phyloP scores from a whole-genome alignment of 2,113 vertebrate species.

The Neolamprologus sp. region DNA sequence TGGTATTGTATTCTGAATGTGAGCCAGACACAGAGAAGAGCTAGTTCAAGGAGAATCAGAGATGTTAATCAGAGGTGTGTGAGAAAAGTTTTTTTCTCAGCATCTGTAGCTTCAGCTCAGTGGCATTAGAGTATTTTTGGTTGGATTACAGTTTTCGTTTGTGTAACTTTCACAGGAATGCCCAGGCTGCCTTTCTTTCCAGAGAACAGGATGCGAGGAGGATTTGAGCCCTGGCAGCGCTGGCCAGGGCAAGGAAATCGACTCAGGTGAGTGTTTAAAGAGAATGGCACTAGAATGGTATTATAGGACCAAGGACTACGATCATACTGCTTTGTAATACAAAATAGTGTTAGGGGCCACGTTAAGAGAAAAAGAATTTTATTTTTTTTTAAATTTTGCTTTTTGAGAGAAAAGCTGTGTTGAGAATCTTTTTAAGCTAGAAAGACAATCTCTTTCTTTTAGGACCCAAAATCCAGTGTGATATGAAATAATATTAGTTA shows the following conservation, averaged over 20 bases:
- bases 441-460: neutral
- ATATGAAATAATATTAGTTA: neutral
- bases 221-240: constrained; percentile 54
- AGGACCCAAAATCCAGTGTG: neutral
- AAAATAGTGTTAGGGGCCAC: neutral
- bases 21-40: neutral
- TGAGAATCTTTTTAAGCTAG: neutral
- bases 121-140: neutral
- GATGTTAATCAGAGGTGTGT: constrained; percentile 1
- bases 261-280: constrained; percentile 49
- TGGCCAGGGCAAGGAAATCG: constrained; percentile 76
- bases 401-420: neutral
- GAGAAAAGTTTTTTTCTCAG: neutral
- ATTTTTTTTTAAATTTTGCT: neutral
- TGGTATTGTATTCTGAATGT: neutral
- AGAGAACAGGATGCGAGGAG: constrained; percentile 53
- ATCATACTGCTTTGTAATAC: neutral
- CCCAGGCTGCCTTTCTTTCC: constrained; percentile 67
- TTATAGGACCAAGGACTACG: neutral
- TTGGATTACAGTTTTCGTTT: neutral
- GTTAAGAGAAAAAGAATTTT: neutral
- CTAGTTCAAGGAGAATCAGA: neutral
- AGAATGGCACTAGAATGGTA: neutral
- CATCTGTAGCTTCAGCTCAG: neutral
- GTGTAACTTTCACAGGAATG: constrained; percentile 46